Evolutionary conservation across 2,797 vertebrate genomes (phyloP).

Genomic region (Gadopsis bispinosus): DNA sequence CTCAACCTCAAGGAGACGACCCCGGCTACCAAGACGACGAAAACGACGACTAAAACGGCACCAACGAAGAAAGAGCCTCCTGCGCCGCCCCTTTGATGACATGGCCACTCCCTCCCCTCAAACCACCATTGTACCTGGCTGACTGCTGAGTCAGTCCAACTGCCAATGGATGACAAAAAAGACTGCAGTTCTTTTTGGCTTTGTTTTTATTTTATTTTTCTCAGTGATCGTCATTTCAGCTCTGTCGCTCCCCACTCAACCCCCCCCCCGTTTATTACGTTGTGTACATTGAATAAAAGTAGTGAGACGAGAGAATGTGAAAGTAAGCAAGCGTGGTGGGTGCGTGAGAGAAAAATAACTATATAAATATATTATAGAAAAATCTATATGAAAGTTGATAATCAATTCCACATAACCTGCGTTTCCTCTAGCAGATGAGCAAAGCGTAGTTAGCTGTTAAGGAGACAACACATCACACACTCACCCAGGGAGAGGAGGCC

Average conservation of each 20-base stretch:
- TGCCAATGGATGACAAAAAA: slow-evolving; percentile 83
- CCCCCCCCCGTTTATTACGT: slow-evolving; percentile 89
- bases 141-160: slow-evolving; percentile 68
- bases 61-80: slow-evolving; percentile 94
- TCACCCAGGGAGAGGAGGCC: slow-evolving; percentile 79
- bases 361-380: slow-evolving; percentile 87
- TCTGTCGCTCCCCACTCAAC: slow-evolving; percentile 88
- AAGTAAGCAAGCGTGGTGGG: slow-evolving; percentile 73
- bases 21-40: slow-evolving; percentile 81
- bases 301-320: slow-evolving; percentile 89
- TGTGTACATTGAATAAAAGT: slow-evolving; percentile 96
- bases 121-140: slow-evolving; percentile 73
- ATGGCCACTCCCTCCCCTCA: slow-evolving; percentile 77
- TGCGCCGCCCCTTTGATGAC: slow-evolving; percentile 98
- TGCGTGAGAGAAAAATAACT: slow-evolving; percentile 76
- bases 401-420: slow-evolving; percentile 97
- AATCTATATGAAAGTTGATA: slow-evolving; percentile 91
- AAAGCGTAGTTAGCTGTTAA: slow-evolving; percentile 87
- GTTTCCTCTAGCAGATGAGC: slow-evolving; percentile 96
- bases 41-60: slow-evolving; percentile 84
- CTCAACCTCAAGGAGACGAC: slow-evolving; percentile 96
- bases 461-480: slow-evolving; percentile 73
- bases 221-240: slow-evolving; percentile 98
- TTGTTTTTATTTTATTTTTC: slow-evolving; percentile 84
- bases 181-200: slow-evolving; percentile 87